phyloP scores from a whole-genome alignment of 23 tunicate genomes.

The Ciona savignyi region DNA sequence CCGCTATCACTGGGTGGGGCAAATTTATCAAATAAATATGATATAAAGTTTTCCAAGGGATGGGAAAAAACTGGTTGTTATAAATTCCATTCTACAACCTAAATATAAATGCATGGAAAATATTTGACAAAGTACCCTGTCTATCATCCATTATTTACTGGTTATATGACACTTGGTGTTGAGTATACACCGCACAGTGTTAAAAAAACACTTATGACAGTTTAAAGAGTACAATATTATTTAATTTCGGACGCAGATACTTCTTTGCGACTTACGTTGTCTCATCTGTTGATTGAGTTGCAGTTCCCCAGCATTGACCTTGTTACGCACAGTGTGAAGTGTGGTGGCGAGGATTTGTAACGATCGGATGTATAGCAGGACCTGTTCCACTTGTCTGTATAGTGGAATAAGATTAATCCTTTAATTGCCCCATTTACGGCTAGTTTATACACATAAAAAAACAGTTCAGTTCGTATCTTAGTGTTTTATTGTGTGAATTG shows the following conservation, averaged over 20 bases:
- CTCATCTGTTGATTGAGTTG: slow-evolving; percentile 27
- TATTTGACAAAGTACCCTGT: no score
- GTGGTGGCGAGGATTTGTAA: slow-evolving; percentile 80
- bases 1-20: slow-evolving; percentile 17
- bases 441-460: no score
- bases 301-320: slow-evolving; percentile 40
- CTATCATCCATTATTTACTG: no score
- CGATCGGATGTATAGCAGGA: slow-evolving; percentile 61
- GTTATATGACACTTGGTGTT: no score
- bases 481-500: no score
- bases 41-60: background rate
- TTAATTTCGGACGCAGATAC: no score
- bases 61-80: background rate
- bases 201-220: background rate
- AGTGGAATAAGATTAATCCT: no score
- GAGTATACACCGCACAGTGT: background rate
- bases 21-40: background rate
- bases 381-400: slow-evolving; percentile 69
- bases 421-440: no score
- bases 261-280: slow-evolving; percentile 38
- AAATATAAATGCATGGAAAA: no score
- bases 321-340: slow-evolving; percentile 65
- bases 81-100: no score
- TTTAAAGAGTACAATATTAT: background rate
- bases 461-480: no score